Base-by-base conservation (phyloP, 2,888 invertebrate genomes). In the Punctoribates punctum region DNA sequence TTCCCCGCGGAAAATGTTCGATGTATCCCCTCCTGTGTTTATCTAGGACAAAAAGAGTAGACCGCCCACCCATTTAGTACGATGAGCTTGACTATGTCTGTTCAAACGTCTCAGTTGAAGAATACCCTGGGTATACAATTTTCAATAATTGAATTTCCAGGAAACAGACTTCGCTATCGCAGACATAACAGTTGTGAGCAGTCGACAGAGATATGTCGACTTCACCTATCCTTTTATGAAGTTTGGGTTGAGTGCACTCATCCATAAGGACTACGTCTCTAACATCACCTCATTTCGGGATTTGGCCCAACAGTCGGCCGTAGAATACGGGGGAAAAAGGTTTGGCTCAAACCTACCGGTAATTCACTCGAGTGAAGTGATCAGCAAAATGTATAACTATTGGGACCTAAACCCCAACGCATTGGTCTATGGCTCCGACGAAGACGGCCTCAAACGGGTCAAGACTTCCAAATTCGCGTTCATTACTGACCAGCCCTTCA, bases 271-370 rank as follows among this genome's bases (percentile, higher is more conserved):
- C 29, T 25, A 29, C n/a, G 34, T 65, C 62, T 9, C 13, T 2
- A 20, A 34, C 20, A 70, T 75, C 1, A 46, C 46, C n/a, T n/a
- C 51, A 15, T 75, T 75, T 27, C 94, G 96, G 81, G 98, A 99
- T 84, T 86, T 99, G 73, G 94, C 96, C 0, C 93, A 92, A 67
- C 98, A 99, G 86, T 93, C 89, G 6, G 91, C 91, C 77, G 96
- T 99, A 79, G 88, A 91, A 23, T 99, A 98, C 82, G 99, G 98
- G 0, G 72, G 72, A 6, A 75, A 75, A 57, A 70, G 54, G 34
- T n/a, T 46, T 29, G 75, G 72, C 6, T 20, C 75, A 20, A 42
- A 75, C 67, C n/a, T 75, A n/a, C 75, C 27, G 9, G 25, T 75
- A 1, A 42, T 75, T 34, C 75, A 75, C 29, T 9, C 38, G 38